phyloP scores from a whole-genome alignment of 2,888 invertebrate species.

The Mimumesa dahlbomi region DNA sequence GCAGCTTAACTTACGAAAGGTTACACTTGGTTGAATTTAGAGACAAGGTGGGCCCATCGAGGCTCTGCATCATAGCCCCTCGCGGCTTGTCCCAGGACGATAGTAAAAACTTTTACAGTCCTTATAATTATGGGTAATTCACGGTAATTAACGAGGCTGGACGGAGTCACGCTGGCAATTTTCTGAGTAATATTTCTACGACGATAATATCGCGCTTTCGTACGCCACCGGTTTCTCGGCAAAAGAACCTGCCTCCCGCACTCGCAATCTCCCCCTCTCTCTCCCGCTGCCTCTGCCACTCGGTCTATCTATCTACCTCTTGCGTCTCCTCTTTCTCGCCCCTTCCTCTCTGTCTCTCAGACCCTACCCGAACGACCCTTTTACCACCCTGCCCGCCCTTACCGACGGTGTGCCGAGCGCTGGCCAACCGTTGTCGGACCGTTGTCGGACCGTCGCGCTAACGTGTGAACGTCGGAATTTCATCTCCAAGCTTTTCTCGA shows the following conservation, averaged over 20 bases:
- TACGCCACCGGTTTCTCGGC: constrained; percentile 55
- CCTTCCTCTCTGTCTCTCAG: too few relatives aligned
- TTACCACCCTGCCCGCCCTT: too few relatives aligned
- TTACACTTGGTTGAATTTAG: constrained; percentile 74
- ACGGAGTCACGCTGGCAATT: constrained; percentile 79
- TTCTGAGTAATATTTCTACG: constrained; percentile 79
- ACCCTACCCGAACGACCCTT: too few relatives aligned
- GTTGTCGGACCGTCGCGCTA: too few relatives aligned
- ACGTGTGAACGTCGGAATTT: too few relatives aligned
- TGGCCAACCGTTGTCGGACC: too few relatives aligned
- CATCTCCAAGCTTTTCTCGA: too few relatives aligned
- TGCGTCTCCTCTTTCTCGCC: too few relatives aligned
- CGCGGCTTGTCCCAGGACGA: constrained; percentile 78
- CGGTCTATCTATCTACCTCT: too few relatives aligned
- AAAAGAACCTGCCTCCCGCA: constrained; percentile 22
- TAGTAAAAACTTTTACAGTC: constrained; percentile 80
- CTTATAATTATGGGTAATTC: constrained; percentile 81
- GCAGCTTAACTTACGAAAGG: constrained; percentile 52
- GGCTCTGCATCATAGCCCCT: constrained; percentile 77
- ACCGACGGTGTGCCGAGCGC: too few relatives aligned
- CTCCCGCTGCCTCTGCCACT: not conserved
- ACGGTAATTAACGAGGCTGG: constrained; percentile 80
- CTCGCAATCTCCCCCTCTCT: not conserved
- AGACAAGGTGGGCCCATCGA: constrained; percentile 76
- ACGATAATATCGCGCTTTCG: constrained; percentile 78